These are phyloP conservation scores for Rhopilema esculentum DNA, from an alignment of 30 jellyfish, hydroid and myxozoan genomes.

Conservation along the genomic window DNA sequence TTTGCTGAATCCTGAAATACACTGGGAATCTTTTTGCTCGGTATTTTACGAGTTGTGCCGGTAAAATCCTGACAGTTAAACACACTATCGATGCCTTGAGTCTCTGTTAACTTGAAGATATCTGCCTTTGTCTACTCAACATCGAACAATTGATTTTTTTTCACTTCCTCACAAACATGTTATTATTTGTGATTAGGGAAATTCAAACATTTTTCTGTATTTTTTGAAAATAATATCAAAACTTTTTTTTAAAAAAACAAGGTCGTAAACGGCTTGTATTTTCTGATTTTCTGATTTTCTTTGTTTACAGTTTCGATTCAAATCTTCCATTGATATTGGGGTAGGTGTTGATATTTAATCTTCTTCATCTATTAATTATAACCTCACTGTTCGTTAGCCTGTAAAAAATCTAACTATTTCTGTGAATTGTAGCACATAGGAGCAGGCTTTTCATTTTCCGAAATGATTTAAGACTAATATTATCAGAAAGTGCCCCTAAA, in stretches of 20 bases:
- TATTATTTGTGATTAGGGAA: not conserved
- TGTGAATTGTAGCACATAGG: not conserved
- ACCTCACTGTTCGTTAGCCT: not conserved
- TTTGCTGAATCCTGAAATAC: no score
- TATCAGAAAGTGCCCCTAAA: no score
- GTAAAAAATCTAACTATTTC: not conserved
- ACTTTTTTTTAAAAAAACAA: not conserved
- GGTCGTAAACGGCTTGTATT: no score
- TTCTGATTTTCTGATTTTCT: no score
- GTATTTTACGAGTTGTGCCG: no score
- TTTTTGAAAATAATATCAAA: not conserved
- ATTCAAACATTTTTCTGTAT: not conserved
- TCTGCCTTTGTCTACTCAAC: not conserved
- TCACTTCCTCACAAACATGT: not conserved
- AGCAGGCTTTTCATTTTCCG: not conserved
- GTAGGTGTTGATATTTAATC: slow-evolving; percentile 33
- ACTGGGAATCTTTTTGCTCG: no score
- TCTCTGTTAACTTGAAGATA: not conserved
- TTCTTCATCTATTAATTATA: not conserved
- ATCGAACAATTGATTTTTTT: not conserved
- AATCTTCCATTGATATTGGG: slow-evolving; percentile 69
- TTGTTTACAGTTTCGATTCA: slow-evolving; percentile 69
- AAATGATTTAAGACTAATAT: no score
- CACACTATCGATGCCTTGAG: no score
- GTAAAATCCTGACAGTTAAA: no score